These are phyloP conservation scores for Drosophila nr. fundita DNA, from an alignment of 2,888 invertebrate species.

Conservation along the genomic window DNA sequence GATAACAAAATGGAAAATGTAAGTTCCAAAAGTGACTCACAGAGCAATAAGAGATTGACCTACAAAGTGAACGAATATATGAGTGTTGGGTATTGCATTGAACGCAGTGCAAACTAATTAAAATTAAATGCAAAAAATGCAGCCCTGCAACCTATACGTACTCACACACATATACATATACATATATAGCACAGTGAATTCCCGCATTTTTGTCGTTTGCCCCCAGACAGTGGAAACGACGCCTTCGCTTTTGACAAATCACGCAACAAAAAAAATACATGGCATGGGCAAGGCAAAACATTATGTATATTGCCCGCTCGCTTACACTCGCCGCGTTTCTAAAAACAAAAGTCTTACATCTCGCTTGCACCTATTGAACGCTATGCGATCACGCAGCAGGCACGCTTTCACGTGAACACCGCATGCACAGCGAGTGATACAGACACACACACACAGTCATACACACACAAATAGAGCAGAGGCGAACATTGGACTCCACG, in stretches of 20 bases:
- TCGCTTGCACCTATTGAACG: constrained; percentile 73
- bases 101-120: constrained; percentile 65
- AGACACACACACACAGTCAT: constrained; percentile 33
- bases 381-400: constrained; percentile 84
- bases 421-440: constrained; percentile 80
- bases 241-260: constrained; percentile 66
- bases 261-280: constrained; percentile 57
- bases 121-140: constrained; percentile 62
- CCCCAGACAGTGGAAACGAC: constrained; percentile 44
- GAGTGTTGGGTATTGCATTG: constrained; percentile 22
- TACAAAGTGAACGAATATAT: constrained; percentile 46
- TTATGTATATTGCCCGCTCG: constrained; percentile 61
- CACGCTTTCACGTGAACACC: constrained; percentile 93
- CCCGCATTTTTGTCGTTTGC: constrained; percentile 58
- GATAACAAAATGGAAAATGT: constrained; percentile 83
- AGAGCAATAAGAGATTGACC: constrained; percentile 48
- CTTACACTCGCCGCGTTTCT: constrained; percentile 79
- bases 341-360: constrained; percentile 83
- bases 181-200: constrained; percentile 29
- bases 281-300: constrained; percentile 61
- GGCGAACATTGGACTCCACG: constrained; percentile 73
- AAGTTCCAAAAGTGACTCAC: constrained; percentile 78
- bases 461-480: constrained; percentile 24
- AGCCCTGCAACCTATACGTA: constrained; percentile 28
- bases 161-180: neutral